These are phyloP conservation scores for Eulithis testata DNA, from an alignment of 2,888 invertebrate genomes.

Conservation along the genomic window DNA sequence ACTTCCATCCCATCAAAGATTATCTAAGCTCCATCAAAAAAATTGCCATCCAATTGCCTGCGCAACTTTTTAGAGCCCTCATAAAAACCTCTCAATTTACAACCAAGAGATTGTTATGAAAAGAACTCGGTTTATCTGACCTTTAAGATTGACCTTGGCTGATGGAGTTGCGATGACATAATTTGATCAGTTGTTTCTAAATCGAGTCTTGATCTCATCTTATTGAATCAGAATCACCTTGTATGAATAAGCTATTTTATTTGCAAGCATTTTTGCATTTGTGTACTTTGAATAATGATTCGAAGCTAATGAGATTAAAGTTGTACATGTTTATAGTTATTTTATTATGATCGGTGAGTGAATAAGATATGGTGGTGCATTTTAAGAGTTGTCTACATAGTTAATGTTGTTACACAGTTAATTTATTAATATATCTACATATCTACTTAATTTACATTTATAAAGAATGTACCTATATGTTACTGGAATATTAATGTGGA, in stretches of 20 bases:
- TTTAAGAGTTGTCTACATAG: background rate
- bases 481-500: too few relatives aligned
- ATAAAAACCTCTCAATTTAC: background rate
- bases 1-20: background rate
- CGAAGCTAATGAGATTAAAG: background rate
- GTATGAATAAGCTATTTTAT: constrained; percentile 12
- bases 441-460: constrained; percentile 8
- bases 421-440: constrained; percentile 7
- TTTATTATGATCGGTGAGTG: constrained; percentile 9
- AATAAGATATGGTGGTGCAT: constrained; percentile 17
- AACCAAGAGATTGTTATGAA: constrained; percentile 14
- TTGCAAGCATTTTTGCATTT: background rate
- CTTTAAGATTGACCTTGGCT: constrained; percentile 23
- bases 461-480: background rate
- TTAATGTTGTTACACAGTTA: constrained; percentile 15
- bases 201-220: constrained; percentile 27
- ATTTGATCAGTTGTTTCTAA: constrained; percentile 15
- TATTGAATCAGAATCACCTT: constrained; percentile 19
- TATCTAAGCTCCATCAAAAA: background rate
- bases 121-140: constrained; percentile 12
- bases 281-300: background rate
- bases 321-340: background rate
- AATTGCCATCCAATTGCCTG: background rate
- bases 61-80: background rate
- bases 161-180: constrained; percentile 25